Conservation (phyloP, 1,140 invertebrate genomes). For the Gryon sp. region DNA sequence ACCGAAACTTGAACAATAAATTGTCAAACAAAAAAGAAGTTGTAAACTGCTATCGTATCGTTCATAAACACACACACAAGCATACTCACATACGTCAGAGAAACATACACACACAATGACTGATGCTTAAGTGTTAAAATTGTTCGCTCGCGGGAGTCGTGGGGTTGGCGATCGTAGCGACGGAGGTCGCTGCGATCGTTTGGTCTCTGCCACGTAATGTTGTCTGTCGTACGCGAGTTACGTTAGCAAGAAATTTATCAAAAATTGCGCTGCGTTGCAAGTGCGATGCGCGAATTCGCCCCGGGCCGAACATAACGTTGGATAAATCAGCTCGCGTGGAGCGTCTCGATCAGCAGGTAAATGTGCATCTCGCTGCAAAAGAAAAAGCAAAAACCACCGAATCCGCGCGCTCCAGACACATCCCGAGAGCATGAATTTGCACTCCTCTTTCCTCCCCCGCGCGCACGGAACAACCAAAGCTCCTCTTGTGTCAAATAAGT, state of each 20-base stretch:
- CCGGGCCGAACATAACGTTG: conserved; percentile 59
- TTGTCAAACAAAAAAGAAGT: too few species aligned
- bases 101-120: too few species aligned
- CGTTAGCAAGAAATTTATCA: conserved; percentile 62
- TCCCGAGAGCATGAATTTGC: too few species aligned
- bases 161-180: neutral
- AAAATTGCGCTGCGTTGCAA: conserved; percentile 64
- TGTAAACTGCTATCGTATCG: too few species aligned
- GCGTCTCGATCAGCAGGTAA: conserved; percentile 51
- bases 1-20: too few species aligned
- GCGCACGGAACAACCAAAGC: neutral
- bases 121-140: neutral
- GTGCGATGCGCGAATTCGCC: conserved; percentile 66
- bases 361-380: too few species aligned
- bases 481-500: conserved; percentile 35
- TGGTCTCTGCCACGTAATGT: conserved; percentile 77
- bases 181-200: conserved; percentile 66
- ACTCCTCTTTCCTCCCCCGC: too few species aligned
- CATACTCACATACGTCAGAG: too few species aligned
- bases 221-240: conserved; percentile 72
- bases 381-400: neutral
- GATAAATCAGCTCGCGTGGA: conserved; percentile 30
- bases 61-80: too few species aligned
- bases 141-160: neutral
- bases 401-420: neutral